Evolutionary conservation across 2,113 vertebrate genomes (phyloP), one percentile per base, ranked within the genome.

Genomic region (Halichoerus grypus): DNA sequence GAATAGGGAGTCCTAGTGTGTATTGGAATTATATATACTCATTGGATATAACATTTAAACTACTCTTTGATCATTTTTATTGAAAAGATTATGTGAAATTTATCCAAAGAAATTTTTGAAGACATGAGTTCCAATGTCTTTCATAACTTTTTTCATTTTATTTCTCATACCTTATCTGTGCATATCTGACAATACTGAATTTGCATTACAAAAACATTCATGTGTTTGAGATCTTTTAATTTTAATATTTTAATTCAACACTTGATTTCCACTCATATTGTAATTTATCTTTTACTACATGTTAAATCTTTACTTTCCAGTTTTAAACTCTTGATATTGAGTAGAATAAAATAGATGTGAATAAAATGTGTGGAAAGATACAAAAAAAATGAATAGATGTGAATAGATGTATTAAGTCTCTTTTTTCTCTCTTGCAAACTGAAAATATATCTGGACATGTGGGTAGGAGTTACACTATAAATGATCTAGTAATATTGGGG

Each of bases 131-230:
- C 33, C 5, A 86, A 7, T 46, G 46, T 82, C 22, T 53, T 86
- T 65, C 31, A 71, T 69, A n/a, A 11, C 3, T 51, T 11, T 76
- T 42, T 81, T 81, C 2, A 86, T 76, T n/a, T 92, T 90, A 72
- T 15, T 8, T 96, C 28, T 80, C 31, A 79, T 13, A 84, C 31
- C 74, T 55, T 89, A n/a, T 10, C 24, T 42, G 26, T 80, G 19
- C 28, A 31, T 91, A 82, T 65, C 88, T 95, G 36, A 85, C 1
- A 96, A 53, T 59, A 12, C 33, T 93, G 49, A 96, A 81, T 79
- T 92, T 46, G 72, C 31, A 67, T 91, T 91, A 69, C 14, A 91
- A 84, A 91, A 69, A 26, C 0, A 6, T 83, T 81, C 13, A 39
- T 19, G 10, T 83, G 57, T 74, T 87, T 6, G 12, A 10, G 15